These are phyloP conservation scores for Lobophora halterata DNA, from an alignment of 2,888 invertebrate species.

Conservation along the genomic window DNA sequence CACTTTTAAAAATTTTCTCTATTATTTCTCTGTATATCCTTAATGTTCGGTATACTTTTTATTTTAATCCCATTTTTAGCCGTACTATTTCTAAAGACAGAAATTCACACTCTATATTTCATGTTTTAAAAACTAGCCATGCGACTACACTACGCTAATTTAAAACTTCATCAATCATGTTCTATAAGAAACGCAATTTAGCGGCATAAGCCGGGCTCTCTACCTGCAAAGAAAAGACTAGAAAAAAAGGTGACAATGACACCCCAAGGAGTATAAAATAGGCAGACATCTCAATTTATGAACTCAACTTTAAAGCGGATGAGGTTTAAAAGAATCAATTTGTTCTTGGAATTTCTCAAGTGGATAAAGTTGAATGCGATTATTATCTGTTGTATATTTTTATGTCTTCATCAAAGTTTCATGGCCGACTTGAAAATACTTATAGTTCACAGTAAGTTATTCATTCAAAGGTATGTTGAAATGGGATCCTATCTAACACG, in stretches of 20 bases:
- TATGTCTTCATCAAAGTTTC: conserved; percentile 50
- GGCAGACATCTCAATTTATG: conserved; percentile 75
- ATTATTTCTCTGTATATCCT: conserved; percentile 18
- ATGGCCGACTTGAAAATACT: conserved; percentile 41
- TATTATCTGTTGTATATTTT: conserved; percentile 40
- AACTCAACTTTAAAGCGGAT: conserved; percentile 36
- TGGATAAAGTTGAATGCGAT: conserved; percentile 48
- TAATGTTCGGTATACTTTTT: conserved; percentile 10
- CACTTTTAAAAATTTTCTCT: conserved; percentile 20
- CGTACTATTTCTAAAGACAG: conserved; percentile 4
- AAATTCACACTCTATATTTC: conserved; percentile 47
- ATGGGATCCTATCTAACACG: conserved; percentile 51
- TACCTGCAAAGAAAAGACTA: conserved; percentile 54
- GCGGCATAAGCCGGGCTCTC: conserved; percentile 51
- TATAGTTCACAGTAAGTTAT: conserved; percentile 10
- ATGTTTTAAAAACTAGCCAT: conserved; percentile 20
- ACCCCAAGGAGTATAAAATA: conserved; percentile 61
- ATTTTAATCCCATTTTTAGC: conserved; percentile 9
- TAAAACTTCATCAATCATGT: conserved; percentile 70
- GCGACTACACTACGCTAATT: conserved; percentile 48
- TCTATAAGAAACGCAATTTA: conserved; percentile 60
- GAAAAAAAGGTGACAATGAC: conserved; percentile 72
- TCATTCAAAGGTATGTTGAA: conserved; percentile 26
- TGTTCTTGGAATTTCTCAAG: conserved; percentile 34
- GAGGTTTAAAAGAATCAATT: conserved; percentile 32